Percentiles rank a stretch among this genome's conserved stretches.
phyloP scores from a whole-genome alignment of 2,888 invertebrate genomes.

The Lochmaea crataegi region DNA sequence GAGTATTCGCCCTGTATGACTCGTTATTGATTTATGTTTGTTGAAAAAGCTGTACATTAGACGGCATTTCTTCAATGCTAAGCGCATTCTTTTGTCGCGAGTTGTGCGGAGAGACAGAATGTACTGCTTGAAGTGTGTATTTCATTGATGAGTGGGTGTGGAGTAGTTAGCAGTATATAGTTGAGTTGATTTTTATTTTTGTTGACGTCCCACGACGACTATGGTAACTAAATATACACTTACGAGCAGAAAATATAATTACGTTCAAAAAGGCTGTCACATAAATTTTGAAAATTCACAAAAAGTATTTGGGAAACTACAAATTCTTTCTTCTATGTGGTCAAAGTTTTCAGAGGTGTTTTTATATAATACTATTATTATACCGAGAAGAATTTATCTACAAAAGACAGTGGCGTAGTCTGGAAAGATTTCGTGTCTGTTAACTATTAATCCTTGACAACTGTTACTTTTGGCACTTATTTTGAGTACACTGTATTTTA shows the following conservation, averaged over 20 bases:
- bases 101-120: not conserved
- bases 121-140: not conserved
- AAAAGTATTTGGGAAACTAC: not conserved
- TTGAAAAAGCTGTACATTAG: not conserved
- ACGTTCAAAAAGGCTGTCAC: not conserved
- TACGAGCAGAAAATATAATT: not conserved
- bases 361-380: no score
- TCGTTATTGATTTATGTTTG: not conserved
- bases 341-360: no score
- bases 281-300: not conserved
- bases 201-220: not conserved
- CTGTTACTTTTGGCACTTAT: no score
- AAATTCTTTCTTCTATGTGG: no score
- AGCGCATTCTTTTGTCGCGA: constrained; percentile 3
- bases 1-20: not conserved
- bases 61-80: not conserved
- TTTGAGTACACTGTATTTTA: no score
- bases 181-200: not conserved
- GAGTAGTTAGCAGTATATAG: constrained; percentile 5
- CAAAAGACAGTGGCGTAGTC: no score
- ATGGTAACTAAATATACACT: not conserved
- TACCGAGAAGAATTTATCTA: no score
- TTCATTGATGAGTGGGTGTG: constrained; percentile 8
- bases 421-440: no score
- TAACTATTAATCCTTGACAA: no score